phyloP scores from a whole-genome alignment of 2,113 vertebrate genomes.

The Rhinogobius similis region DNA sequence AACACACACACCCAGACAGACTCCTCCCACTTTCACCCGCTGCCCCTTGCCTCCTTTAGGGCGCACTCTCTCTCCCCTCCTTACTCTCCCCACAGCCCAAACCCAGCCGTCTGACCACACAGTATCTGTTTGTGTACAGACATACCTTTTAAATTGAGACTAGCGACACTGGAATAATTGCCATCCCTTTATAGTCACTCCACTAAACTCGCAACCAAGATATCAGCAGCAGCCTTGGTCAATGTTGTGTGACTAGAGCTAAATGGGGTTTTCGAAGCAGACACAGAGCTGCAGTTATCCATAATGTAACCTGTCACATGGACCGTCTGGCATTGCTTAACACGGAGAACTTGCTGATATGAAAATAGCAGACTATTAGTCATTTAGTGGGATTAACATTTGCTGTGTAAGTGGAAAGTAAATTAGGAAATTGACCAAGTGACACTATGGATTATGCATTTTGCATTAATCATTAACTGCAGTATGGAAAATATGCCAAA shows the following conservation, averaged over 20 bases:
- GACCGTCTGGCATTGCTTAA: conserved; percentile 27
- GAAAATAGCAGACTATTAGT: conserved; percentile 50
- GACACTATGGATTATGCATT: conserved; percentile 10
- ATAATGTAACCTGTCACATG: conserved; percentile 34
- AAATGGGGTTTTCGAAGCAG: conserved; percentile 5
- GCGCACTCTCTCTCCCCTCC: conserved; percentile 22
- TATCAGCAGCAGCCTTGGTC: conserved; percentile 20
- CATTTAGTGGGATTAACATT: conserved; percentile 30
- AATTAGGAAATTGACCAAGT: background rate
- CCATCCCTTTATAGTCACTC: conserved; percentile 17
- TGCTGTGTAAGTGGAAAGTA: conserved; percentile 56
- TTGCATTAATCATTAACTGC: background rate
- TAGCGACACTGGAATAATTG: conserved; percentile 38
- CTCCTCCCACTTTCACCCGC: conserved; percentile 61
- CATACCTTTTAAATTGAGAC: conserved; percentile 52
- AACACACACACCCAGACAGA: conserved; percentile 66
- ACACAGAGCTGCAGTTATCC: background rate
- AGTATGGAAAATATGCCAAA: background rate
- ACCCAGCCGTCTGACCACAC: conserved; percentile 57
- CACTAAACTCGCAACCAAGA: conserved; percentile 23
- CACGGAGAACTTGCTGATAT: conserved; percentile 49
- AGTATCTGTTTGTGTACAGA: conserved; percentile 54
- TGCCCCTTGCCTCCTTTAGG: conserved; percentile 52
- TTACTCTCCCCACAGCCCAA: conserved; percentile 46
- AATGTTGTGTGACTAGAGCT: conserved; percentile 1